These are phyloP conservation scores for Prunella strophiata DNA, from an alignment of 2,797 vertebrate genomes.

Conservation along the genomic window DNA sequence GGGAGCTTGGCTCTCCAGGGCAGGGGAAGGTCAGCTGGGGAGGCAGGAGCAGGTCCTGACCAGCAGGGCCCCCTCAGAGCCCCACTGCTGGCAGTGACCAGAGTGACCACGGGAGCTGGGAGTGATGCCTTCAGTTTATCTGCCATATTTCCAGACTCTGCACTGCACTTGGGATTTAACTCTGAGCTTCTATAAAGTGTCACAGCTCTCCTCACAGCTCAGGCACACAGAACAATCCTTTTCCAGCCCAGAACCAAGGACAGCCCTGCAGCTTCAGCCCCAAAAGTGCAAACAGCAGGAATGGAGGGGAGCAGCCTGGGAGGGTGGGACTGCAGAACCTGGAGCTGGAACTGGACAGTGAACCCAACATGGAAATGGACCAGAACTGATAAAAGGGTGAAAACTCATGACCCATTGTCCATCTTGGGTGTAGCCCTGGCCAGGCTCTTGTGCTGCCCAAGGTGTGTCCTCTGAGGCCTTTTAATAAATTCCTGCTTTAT, in stretches of 20 bases:
- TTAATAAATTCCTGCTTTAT: not conserved
- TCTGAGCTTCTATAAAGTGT: too few relatives aligned
- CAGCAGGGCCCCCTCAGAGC: not conserved
- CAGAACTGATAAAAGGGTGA: rapidly evolving
- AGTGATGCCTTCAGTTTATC: too few relatives aligned
- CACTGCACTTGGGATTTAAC: rapidly evolving
- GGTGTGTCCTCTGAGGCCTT: not conserved
- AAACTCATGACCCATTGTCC: rapidly evolving
- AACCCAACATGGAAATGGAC: rapidly evolving
- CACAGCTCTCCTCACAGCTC: not conserved
- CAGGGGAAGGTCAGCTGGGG: not conserved
- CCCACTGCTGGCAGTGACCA: not conserved
- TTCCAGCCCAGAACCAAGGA: not conserved
- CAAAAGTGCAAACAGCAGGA: not conserved
- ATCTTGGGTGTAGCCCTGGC: rapidly evolving
- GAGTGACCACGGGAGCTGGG: too few relatives aligned
- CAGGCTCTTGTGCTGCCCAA: not conserved
- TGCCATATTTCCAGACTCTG: rapidly evolving
- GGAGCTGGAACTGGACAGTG: not conserved
- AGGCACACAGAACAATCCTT: not conserved
- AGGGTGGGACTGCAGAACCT: not conserved
- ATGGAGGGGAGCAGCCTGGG: not conserved
- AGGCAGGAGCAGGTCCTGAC: not conserved
- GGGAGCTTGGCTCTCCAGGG: not conserved
- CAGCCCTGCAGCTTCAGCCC: not conserved